Evolutionary conservation across 1,140 invertebrate species (phyloP), one percentile per base, ranked within the genome.

Genomic region (Littorina saxatilis): DNA sequence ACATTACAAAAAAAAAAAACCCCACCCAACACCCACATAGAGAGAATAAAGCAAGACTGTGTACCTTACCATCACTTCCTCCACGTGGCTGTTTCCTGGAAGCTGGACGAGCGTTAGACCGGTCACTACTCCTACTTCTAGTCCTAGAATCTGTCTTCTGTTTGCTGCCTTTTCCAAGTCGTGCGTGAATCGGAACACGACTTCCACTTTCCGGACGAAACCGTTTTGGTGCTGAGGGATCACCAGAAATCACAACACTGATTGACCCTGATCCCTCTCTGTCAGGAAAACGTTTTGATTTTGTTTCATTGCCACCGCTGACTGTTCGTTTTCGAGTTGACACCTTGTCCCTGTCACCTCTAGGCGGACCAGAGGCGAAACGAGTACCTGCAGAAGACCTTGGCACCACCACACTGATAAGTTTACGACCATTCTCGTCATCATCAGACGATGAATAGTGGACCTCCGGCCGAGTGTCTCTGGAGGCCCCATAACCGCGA

Each of bases 331-430:
- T n/a, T 7, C 29, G 13, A n/a, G 7, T 50, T 2, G n/a, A 5
- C 2, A 11, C 39, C 1, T 73, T 35, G 9, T 47, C n/a, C 70
- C 0, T 15, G 29, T 52, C 29, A 7, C 11, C 37, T 29, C 40
- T 73, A 27, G 39, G 40, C n/a, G 2, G 39, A 23, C 40, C 35
- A 17, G n/a, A 50, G 15, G 17, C 17, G 40, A 20, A 27, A 17
- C 40, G 55, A 17, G 47, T 70, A 32, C 61, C 47, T 11, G 47
- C 61, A 27, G 40, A 13, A 9, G 73, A 39, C 40, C 63, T 58
- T 37, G 77, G 70, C 52, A 83, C 40, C 37, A 83, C 82, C 55
- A 83, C 61, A 75, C 82, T 83, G 77, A 76, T 80, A 11, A 77
- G 70, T 52, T 77, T 82, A 7, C 75, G 74, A 5, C 66, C 61